Evolutionary conservation across 2,888 invertebrate species (phyloP), one percentile per base, ranked within the genome.

Genomic region (Blastobasis lacticolella): DNA sequence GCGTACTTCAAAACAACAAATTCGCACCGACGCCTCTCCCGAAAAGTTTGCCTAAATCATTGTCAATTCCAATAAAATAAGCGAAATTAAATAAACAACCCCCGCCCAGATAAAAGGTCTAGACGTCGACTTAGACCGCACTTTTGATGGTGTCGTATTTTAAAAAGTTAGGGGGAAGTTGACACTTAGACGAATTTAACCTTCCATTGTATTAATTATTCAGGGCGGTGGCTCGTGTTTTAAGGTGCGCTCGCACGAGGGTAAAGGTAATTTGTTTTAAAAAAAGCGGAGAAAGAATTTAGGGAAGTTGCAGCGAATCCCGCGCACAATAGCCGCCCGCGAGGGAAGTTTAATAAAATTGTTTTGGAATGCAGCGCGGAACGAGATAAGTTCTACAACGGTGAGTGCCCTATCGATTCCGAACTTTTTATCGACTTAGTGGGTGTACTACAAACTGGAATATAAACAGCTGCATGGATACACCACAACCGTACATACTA

Each of bases 171-270:
- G 83, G 86, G 87, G 82, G 83, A 78, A 81, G 81, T 81, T 86
- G 86, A 86, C 86, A 86, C 86, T 86, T 79, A 69, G 82, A 82
- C 76, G 81, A 86, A 80, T 87, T 86, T 86, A 84, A 86, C 85
- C 84, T 86, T 77, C 81, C 81, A 85, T 87, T 85, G 85, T 86
- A 86, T 88, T 87, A 88, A 87, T 87, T 88, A 88, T 87, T 86
- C 87, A 87, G 78, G 80, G 80, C 73, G 82, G 73, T 73, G 80
- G 79, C 73, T 81, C 81, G 74, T 78, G 75, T 80, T 81, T 76
- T 71, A 81, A 87, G 86, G 86, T 86, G 83, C 75, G 82, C 73
- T 76, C 70, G 78, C 67, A 71, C 67, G 79, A 76, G 82, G 79
- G 78, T 71, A 71, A 23, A 73, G 76, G 74, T 75, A 85, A 86